A percentile compares a stretch with the other conserved stretches of the same genome.
Evolutionary conservation across 1,140 invertebrate species (phyloP).

Genomic region (Drosophila kepulauana): DNA sequence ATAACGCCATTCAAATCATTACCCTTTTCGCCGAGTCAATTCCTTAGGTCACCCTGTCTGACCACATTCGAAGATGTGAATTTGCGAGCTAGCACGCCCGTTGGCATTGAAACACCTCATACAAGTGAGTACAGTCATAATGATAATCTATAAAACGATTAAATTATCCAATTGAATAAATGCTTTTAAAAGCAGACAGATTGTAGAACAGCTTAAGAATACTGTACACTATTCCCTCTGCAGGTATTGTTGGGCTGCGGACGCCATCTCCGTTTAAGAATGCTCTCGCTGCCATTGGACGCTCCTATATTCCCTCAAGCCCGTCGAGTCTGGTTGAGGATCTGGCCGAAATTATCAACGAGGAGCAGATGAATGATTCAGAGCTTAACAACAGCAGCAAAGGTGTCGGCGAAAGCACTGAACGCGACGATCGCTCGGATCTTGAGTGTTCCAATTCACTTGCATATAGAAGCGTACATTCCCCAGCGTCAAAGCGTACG

Average conservation of each 20-base stretch:
- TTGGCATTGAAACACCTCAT: slow-evolving; percentile 75
- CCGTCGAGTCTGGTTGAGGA: slow-evolving; percentile 93
- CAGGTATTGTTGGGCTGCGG: slow-evolving; percentile 86
- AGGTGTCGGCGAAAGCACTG: slow-evolving; percentile 68
- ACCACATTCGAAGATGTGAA: slow-evolving; percentile 85
- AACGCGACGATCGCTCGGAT: not conserved
- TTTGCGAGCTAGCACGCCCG: slow-evolving; percentile 77
- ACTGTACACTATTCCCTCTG: not conserved
- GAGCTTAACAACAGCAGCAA: slow-evolving; percentile 34
- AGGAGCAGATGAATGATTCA: slow-evolving; percentile 86
- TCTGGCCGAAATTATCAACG: slow-evolving; percentile 94
- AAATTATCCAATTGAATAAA: too few relatives aligned
- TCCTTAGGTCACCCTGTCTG: slow-evolving; percentile 90
- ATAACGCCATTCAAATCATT: slow-evolving; percentile 93
- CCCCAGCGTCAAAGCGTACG: slow-evolving; percentile 80
- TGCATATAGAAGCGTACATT: slow-evolving; percentile 60
- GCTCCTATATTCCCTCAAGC: slow-evolving; percentile 88
- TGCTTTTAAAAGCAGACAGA: too few relatives aligned
- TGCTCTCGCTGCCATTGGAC: slow-evolving; percentile 92
- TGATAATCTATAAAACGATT: too few relatives aligned
- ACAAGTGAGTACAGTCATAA: slow-evolving; percentile 61
- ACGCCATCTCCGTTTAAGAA: slow-evolving; percentile 98
- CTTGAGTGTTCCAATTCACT: slow-evolving; percentile 26
- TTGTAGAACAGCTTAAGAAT: too few relatives aligned
- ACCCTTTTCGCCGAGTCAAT: slow-evolving; percentile 95